Evolutionary conservation across 2,888 invertebrate genomes (phyloP).

Genomic region (Julus scandinavius): DNA sequence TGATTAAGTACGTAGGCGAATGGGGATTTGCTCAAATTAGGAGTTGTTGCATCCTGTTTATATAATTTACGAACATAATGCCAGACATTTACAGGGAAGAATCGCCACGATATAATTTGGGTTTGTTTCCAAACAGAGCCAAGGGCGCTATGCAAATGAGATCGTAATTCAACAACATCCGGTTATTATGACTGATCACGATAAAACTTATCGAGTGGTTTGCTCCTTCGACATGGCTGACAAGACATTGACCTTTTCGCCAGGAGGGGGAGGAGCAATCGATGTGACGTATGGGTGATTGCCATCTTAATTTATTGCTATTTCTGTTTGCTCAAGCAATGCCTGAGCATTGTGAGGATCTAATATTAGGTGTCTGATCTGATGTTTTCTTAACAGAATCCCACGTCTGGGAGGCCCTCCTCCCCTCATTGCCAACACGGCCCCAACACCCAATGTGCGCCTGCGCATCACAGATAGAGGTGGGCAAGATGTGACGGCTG

Average conservation of each 20-base stretch:
- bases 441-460: constrained; percentile 67
- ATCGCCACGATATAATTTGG: not conserved
- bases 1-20: too few species aligned
- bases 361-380: constrained; percentile 14
- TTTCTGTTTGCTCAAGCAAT: not conserved
- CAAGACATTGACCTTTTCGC: constrained; percentile 66
- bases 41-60: constrained; percentile 20
- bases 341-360: not conserved
- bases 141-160: constrained; percentile 67
- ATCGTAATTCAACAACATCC: constrained; percentile 68
- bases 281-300: constrained; percentile 65
- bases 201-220: constrained; percentile 67
- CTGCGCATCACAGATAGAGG: constrained; percentile 66
- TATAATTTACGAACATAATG: not conserved
- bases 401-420: constrained; percentile 65
- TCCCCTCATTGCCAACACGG: constrained; percentile 67
- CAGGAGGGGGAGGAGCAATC: constrained; percentile 62
- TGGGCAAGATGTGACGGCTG: constrained; percentile 67
- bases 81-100: not conserved
- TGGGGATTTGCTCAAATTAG: not conserved
- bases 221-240: constrained; percentile 68
- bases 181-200: constrained; percentile 68
- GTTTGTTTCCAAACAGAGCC: constrained; percentile 61
- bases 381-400: constrained; percentile 62
- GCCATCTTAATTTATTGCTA: not conserved